Base-by-base conservation (phyloP, 2,113 vertebrate species). In the Glareola pratincola region DNA sequence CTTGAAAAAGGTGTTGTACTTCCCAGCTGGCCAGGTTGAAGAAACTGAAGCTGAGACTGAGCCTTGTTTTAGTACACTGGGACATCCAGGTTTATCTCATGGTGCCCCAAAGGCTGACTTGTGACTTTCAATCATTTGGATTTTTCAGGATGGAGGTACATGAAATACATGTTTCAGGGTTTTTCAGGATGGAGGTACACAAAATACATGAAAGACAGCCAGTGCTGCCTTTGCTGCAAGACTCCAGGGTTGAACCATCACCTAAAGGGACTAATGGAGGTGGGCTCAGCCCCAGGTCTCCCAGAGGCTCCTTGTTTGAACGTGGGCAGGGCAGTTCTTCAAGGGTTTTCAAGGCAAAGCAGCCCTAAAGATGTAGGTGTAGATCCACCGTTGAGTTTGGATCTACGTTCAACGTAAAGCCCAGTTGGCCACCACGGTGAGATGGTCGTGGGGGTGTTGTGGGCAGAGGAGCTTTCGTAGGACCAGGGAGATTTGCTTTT, bases 201-300 rank as follows among this genome's bases (percentile, higher is more conserved):
- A n/a, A n/a, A n/a, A n/a, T n/a, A n/a, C n/a, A n/a, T 39, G 39
- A 39, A 39, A 39, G 8, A 39, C 39, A 53, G 45, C 18, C 1
- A 1, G 10, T n/a, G 34, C 20, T 32, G 57, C 39, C 51, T 72
- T 37, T 83, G 17, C 37, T 2, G 0, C 11, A 24, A 63, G 50
- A 23, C 19, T 56, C 27, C 0, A 0, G 36, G 43, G 14, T 23
- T 50, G 27, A 81, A 36, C 34, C 9, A 2, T 36, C 8, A 75
- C 10, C 62, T 24, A 18, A 30, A 37, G 34, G 19, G 13, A 37
- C 7, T 39, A 57, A 63, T 0, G 0, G 50, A 57, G 41, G 4
- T 36, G 20, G 17, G 24, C 14, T 66, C 2, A 17, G 37, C 22
- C 34, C 30, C 2, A 1, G 19, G 5, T 62, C 4, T 53, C 10